Percentiles rank a stretch among this genome's conserved stretches.
Conservation (phyloP, 2,113 vertebrate genomes). For the Epinephelus moara region DNA sequence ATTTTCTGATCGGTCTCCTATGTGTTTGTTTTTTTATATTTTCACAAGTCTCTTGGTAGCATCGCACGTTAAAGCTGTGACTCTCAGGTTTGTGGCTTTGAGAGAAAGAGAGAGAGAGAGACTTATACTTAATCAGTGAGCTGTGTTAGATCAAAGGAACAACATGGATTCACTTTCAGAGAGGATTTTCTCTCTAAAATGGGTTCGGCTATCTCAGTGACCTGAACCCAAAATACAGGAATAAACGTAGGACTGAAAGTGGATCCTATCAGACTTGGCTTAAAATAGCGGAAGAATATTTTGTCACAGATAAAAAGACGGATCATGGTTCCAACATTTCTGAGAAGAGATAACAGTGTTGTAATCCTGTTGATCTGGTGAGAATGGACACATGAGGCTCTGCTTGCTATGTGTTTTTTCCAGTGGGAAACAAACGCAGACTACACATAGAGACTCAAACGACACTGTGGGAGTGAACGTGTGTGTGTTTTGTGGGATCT, state of each 20-base stretch:
- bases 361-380: conserved; percentile 47
- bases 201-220: conserved; percentile 56
- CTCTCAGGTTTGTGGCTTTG: conserved; percentile 15
- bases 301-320: conserved; percentile 40
- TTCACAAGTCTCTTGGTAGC: conserved; percentile 15
- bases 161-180: conserved; percentile 53
- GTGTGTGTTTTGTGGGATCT: background rate
- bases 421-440: conserved; percentile 57
- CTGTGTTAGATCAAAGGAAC: conserved; percentile 65
- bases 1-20: background rate
- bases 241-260: conserved; percentile 28
- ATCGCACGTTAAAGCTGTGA: conserved; percentile 24
- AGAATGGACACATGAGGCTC: conserved; percentile 34
- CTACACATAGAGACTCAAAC: conserved; percentile 40
- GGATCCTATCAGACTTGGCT: conserved; percentile 58
- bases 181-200: conserved; percentile 57
- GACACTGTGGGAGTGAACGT: conserved; percentile 17
- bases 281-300: conserved; percentile 31
- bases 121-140: conserved; percentile 58
- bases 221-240: conserved; percentile 36
- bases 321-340: conserved; percentile 48
- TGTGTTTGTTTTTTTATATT: background rate
- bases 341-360: conserved; percentile 51
- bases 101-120: conserved; percentile 24
- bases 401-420: conserved; percentile 51